A percentile compares a stretch with the other conserved stretches of the same genome.
Evolutionary conservation across 1,140 invertebrate species (phyloP).

Genomic region (Brachionus plicatilis): DNA sequence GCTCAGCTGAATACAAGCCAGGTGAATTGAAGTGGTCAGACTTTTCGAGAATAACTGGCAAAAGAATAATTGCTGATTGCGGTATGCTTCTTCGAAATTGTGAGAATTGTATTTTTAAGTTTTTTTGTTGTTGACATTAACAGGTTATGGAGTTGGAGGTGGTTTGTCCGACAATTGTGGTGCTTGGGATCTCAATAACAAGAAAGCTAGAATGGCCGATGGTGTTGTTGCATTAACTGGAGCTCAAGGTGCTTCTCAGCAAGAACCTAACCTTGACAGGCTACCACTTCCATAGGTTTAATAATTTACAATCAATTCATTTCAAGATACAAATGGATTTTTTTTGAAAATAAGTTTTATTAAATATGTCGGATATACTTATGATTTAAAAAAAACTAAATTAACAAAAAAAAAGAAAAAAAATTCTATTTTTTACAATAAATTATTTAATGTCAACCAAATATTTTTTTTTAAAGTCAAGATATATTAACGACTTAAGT

Average conservation of each 20-base stretch:
- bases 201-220: neutral
- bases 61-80: conserved; percentile 13
- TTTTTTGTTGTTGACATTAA: neutral
- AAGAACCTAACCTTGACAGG: neutral
- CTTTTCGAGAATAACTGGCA: neutral
- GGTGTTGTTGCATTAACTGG: neutral
- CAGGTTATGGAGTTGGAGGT: neutral
- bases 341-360: too few species aligned
- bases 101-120: too few species aligned
- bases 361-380: too few species aligned
- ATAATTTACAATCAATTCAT: too few species aligned
- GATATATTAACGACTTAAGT: too few species aligned
- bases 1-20: neutral
- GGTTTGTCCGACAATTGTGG: neutral
- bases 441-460: too few species aligned
- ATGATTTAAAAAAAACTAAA: too few species aligned
- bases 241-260: neutral
- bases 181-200: neutral
- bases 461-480: too few species aligned
- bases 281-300: neutral
- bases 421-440: too few species aligned
- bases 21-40: neutral
- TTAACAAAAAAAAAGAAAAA: too few species aligned
- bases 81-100: neutral
- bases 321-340: too few species aligned